Conservation (phyloP, 2,797 vertebrate genomes). For the Amblyopsis hoosieri region DNA sequence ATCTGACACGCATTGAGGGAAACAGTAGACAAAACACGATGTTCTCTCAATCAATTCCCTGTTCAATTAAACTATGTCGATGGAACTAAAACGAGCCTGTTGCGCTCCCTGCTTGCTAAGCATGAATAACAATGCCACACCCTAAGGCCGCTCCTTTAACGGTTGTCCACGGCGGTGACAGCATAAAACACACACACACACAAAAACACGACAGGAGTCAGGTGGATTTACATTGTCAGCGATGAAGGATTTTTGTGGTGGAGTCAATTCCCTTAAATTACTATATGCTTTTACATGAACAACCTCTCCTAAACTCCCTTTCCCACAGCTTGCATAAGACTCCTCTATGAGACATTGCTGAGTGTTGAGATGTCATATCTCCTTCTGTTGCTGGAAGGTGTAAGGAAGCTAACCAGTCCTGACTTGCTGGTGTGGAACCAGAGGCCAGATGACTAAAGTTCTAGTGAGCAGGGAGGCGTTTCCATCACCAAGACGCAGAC, state of each 20-base stretch:
- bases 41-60: conserved; percentile 20
- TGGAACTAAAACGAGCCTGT: conserved; percentile 18
- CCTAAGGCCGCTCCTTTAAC: conserved; percentile 19
- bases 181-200: not conserved
- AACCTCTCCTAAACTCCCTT: conserved; percentile 36
- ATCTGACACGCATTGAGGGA: conserved; percentile 43
- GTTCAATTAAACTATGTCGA: conserved; percentile 20
- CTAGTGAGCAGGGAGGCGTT: conserved; percentile 55
- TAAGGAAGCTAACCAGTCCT: conserved; percentile 57
- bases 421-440: conserved; percentile 65
- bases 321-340: conserved; percentile 56
- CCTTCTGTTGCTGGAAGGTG: conserved; percentile 59
- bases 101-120: conserved; percentile 13
- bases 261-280: conserved; percentile 25
- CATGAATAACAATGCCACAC: conserved; percentile 8
- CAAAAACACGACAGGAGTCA: conserved; percentile 14
- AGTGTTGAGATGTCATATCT: conserved; percentile 70
- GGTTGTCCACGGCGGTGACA: conserved; percentile 15
- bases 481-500: conserved; percentile 41
- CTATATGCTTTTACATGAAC: conserved; percentile 30
- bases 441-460: conserved; percentile 72
- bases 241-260: conserved; percentile 36
- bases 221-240: conserved; percentile 26
- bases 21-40: conserved; percentile 19
- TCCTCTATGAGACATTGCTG: conserved; percentile 57